Evolutionary conservation across 2,888 invertebrate genomes (phyloP), one percentile per base, ranked within the genome.

Genomic region (Pterobdella sp.): DNA sequence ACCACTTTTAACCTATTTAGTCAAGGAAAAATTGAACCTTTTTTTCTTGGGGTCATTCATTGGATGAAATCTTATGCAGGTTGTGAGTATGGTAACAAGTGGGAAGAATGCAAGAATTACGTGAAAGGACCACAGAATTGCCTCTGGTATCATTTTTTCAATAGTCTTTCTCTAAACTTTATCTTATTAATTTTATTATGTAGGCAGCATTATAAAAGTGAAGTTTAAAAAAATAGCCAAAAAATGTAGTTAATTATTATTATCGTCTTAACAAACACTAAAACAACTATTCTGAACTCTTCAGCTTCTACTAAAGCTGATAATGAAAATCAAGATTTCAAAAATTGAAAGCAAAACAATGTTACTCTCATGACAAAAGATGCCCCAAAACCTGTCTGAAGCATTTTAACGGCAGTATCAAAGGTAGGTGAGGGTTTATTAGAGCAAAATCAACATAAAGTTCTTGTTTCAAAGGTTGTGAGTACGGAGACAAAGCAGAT

Each of bases 401-500:
- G 10, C 36, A 69, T 26, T 69, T n/a, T 69, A 63, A 73, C 37
- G 36, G 69, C 0, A 22, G 32, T 34, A 1, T 29, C 18, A 7
- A 42, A 34, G 52, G 73, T 73, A 34, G 18, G 68, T 56, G 7
- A 3, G 7, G 3, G 18, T 14, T 22, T 56, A 56, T 26, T 7
- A 4, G 18, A 26, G 18, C 26, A 42, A 42, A 42, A 14, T 42
- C 42, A 42, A 42, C 7, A 14, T 42, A 42, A 18, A 42, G 7
- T 18, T 14, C 7, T 14, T 42, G 7, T 14, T 42, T 36, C 26
- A 7, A 37, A 74, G 74, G 64, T 31, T 74, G 74, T 37, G 72
- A 72, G 68, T 72, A 74, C 31, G 74, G 74, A 7, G 74, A 74
- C 35, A 35, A 68, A 49, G 74, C 42, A 18, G 26, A 31, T 1